A percentile compares a stretch with the other conserved stretches of the same genome.
These are phyloP conservation scores for Euthynnus affinis DNA, from an alignment of 2,797 vertebrate species.

Conservation along the genomic window DNA sequence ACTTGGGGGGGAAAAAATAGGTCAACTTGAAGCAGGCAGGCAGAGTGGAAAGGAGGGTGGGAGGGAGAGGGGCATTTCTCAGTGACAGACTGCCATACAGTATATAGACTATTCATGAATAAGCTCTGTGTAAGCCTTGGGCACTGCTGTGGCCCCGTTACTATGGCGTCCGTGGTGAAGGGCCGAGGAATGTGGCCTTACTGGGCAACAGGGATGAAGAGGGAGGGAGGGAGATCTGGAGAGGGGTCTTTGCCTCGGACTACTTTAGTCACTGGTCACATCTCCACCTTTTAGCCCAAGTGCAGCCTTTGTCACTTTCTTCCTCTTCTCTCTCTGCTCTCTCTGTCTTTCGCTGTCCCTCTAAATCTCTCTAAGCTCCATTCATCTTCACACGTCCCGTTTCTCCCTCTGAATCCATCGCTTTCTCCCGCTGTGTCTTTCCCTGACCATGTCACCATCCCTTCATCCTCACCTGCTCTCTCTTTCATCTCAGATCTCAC, in stretches of 20 bases:
- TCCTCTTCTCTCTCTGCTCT: conserved; percentile 14
- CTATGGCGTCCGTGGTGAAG: conserved; percentile 77
- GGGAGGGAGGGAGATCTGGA: conserved; percentile 42
- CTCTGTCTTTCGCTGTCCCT: conserved; percentile 16
- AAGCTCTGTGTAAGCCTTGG: conserved; percentile 83
- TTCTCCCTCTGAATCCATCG: neutral
- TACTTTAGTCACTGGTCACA: conserved; percentile 82
- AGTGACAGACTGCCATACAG: conserved; percentile 83
- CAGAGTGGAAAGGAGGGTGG: conserved; percentile 57
- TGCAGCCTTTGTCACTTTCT: conserved; percentile 35
- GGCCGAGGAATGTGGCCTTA: conserved; percentile 80
- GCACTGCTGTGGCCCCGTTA: conserved; percentile 81
- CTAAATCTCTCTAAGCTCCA: conserved; percentile 31
- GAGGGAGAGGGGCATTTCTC: conserved; percentile 71
- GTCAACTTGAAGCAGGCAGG: conserved; percentile 78
- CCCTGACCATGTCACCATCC: conserved; percentile 37
- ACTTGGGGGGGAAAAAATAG: conserved; percentile 72
- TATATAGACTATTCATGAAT: conserved; percentile 85
- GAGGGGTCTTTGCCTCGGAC: conserved; percentile 64
- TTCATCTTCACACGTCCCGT: conserved; percentile 25
- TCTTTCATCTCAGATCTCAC: conserved; percentile 68
- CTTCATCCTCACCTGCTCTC: conserved; percentile 66
- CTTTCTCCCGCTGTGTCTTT: conserved; percentile 8
- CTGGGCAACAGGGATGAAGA: conserved; percentile 64
- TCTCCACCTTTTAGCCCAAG: conserved; percentile 66